These are phyloP conservation scores for Neosilurus hyrtlii DNA, from an alignment of 2,797 vertebrate species.

Conservation along the genomic window DNA sequence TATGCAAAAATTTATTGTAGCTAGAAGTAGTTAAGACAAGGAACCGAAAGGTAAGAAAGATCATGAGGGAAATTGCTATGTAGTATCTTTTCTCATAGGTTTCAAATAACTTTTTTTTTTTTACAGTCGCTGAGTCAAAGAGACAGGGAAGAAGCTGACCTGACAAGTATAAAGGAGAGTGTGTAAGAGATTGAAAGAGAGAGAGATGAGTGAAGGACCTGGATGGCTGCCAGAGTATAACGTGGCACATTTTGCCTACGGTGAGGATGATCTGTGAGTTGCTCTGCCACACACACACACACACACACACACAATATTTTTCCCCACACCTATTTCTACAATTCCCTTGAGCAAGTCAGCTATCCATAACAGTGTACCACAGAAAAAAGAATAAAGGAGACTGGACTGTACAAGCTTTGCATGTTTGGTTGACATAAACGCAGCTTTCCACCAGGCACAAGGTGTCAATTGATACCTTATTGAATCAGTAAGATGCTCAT, in stretches of 20 bases:
- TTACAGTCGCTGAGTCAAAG: slow-evolving; percentile 41
- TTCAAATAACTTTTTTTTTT: slow-evolving; percentile 35
- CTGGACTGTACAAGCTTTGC: slow-evolving; percentile 12
- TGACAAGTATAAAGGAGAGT: slow-evolving; percentile 40
- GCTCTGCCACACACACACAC: slow-evolving; percentile 33
- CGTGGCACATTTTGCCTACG: slow-evolving; percentile 44
- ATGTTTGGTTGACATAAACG: slow-evolving; percentile 14
- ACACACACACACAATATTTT: slow-evolving; percentile 30
- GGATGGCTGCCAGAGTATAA: slow-evolving; percentile 48
- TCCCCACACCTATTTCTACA: slow-evolving; percentile 33
- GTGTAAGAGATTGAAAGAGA: slow-evolving; percentile 1
- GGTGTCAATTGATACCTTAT: slow-evolving; percentile 16
- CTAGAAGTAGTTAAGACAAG: neutral
- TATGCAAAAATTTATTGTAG: neutral
- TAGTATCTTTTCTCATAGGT: slow-evolving; percentile 21
- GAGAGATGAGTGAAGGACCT: slow-evolving; percentile 21
- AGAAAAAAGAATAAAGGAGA: slow-evolving; percentile 7
- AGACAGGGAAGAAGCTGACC: slow-evolving; percentile 46
- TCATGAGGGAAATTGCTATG: neutral
- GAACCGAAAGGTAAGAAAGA: neutral
- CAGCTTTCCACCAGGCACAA: slow-evolving; percentile 11
- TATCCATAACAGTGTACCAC: slow-evolving; percentile 29
- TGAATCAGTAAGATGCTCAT: slow-evolving; percentile 19
- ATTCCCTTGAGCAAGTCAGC: slow-evolving; percentile 36
- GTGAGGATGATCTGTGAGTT: slow-evolving; percentile 48